These are phyloP conservation scores for Leptobrachium leishanense DNA, from an alignment of 2,113 vertebrate species.

Conservation along the genomic window DNA sequence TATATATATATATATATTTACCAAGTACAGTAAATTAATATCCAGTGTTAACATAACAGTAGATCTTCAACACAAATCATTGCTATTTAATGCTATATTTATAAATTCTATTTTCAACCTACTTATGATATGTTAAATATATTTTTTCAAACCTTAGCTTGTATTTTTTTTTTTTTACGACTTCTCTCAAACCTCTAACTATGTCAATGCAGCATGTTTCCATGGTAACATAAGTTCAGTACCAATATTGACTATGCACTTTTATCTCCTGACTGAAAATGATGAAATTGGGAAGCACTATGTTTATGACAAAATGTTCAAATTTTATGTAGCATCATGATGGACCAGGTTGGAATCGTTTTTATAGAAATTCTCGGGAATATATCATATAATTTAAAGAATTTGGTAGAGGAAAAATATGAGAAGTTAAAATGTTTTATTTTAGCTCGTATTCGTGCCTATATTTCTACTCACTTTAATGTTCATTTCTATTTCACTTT, in stretches of 20 bases:
- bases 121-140: slow-evolving; percentile 42
- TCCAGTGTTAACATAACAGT: no score
- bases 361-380: not conserved
- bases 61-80: no score
- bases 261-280: slow-evolving; percentile 32
- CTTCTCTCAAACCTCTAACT: slow-evolving; percentile 23
- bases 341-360: not conserved
- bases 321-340: slow-evolving; percentile 15
- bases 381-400: no score
- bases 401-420: no score
- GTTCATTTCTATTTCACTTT: no score
- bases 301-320: not conserved
- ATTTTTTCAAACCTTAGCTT: not conserved
- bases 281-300: not conserved
- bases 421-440: no score
- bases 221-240: slow-evolving; percentile 24
- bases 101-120: not conserved
- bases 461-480: no score
- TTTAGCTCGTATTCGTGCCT: no score
- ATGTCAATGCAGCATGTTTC: slow-evolving; percentile 32
- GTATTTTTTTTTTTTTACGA: not conserved
- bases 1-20: no score
- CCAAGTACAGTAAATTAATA: no score
- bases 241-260: slow-evolving; percentile 37
- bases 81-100: no score